Evolutionary conservation across 2,888 invertebrate genomes (phyloP).

Genomic region (Eupeodes luniger): DNA sequence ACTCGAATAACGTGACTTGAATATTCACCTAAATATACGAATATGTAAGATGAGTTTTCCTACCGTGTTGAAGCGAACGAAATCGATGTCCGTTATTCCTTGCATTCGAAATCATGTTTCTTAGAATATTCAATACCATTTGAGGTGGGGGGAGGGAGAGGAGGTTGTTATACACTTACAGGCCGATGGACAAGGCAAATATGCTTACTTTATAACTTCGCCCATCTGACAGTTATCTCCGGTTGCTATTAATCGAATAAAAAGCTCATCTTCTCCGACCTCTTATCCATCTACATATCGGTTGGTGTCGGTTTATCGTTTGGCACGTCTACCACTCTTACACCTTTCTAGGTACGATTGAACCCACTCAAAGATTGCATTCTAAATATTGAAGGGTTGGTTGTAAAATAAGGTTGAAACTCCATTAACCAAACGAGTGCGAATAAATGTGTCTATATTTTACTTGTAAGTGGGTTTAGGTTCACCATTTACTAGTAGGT

Average conservation of each 20-base stretch:
- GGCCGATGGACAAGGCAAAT: not conserved
- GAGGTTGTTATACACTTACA: too few relatives aligned
- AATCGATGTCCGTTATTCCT: slow-evolving; percentile 20
- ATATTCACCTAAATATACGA: slow-evolving; percentile 21
- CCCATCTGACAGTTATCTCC: slow-evolving; percentile 41
- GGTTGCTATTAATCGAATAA: slow-evolving; percentile 59
- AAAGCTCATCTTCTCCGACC: slow-evolving; percentile 58
- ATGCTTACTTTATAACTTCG: not conserved
- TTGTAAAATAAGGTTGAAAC: slow-evolving; percentile 4
- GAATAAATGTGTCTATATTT: slow-evolving; percentile 67
- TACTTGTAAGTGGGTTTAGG: not conserved
- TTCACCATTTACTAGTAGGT: not conserved
- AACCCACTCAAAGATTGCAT: slow-evolving; percentile 41
- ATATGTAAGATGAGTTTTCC: slow-evolving; percentile 16
- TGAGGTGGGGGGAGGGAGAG: too few relatives aligned
- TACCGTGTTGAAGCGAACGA: too few relatives aligned
- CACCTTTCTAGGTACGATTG: too few relatives aligned
- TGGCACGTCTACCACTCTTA: slow-evolving; percentile 5
- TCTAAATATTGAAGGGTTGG: slow-evolving; percentile 19
- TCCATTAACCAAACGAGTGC: slow-evolving; percentile 43
- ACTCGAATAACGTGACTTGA: slow-evolving; percentile 62
- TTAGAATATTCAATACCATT: slow-evolving; percentile 66
- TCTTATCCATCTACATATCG: slow-evolving; percentile 23
- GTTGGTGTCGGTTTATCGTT: not conserved
- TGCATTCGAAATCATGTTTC: slow-evolving; percentile 33